phyloP scores from a whole-genome alignment of 1,140 invertebrate species.

The Drosophila bipectinata region DNA sequence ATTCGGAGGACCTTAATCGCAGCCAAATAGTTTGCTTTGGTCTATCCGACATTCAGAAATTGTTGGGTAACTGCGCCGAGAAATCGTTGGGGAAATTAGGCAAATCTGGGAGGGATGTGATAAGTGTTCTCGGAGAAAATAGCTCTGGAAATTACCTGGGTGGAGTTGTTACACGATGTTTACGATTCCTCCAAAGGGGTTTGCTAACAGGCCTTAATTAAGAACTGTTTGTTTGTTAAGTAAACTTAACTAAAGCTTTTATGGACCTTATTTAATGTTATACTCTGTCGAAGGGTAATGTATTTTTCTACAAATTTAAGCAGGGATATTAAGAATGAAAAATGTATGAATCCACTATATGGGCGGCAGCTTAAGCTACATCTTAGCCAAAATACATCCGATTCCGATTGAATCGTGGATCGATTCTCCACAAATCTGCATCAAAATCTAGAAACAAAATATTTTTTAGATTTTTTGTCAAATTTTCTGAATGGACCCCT shows the following conservation, averaged over 20 bases:
- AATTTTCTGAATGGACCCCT: no score
- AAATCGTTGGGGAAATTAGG: slow-evolving; percentile 30
- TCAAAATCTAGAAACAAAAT: no score
- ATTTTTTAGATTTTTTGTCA: no score
- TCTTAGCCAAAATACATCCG: no score
- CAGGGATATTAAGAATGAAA: no score
- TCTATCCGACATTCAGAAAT: slow-evolving; percentile 10
- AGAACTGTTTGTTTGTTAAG: not conserved
- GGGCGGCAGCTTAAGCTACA: no score
- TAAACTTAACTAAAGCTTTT: not conserved
- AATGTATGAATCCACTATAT: no score
- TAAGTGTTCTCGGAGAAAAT: slow-evolving; percentile 33
- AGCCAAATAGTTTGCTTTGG: slow-evolving; percentile 40
- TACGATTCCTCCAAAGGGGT: slow-evolving; percentile 1
- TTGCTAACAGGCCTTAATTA: slow-evolving; percentile 1
- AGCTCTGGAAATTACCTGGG: slow-evolving; percentile 24
- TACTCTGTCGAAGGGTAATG: no score
- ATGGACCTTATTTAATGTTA: no score
- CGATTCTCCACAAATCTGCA: no score
- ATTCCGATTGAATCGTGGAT: no score
- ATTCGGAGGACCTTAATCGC: slow-evolving; percentile 14
- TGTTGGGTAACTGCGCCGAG: slow-evolving; percentile 1
- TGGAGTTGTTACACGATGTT: not conserved
- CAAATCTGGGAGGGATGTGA: slow-evolving; percentile 16
- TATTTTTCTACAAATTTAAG: no score